phyloP scores from a whole-genome alignment of 2,888 invertebrate species.

The Sminthurinus aureus region DNA sequence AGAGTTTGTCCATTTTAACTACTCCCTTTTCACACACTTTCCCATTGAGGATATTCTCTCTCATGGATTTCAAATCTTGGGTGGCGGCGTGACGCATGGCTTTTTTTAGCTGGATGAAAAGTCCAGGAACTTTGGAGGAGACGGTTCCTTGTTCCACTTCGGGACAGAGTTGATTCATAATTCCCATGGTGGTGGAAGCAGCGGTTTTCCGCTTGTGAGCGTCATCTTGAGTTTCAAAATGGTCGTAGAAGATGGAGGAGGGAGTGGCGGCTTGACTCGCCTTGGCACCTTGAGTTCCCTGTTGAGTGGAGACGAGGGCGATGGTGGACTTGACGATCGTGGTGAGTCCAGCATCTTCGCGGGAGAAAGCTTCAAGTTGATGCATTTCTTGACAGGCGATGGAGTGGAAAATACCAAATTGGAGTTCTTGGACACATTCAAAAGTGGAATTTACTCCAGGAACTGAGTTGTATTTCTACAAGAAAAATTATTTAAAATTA shows the following conservation, averaged over 20 bases:
- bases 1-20: conserved; percentile 68
- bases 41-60: conserved; percentile 70
- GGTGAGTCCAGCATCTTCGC: conserved; percentile 46
- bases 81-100: conserved; percentile 73
- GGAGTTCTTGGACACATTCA: conserved; percentile 54
- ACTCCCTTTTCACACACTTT: conserved; percentile 62
- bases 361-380: conserved; percentile 39
- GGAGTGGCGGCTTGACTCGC: conserved; percentile 30
- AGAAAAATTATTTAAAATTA: no score
- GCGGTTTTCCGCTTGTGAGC: conserved; percentile 47
- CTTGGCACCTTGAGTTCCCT: conserved; percentile 32
- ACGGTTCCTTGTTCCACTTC: conserved; percentile 71
- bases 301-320: conserved; percentile 40
- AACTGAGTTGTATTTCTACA: conserved; percentile 53
- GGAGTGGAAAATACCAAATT: conserved; percentile 51
- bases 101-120: conserved; percentile 73
- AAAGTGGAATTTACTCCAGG: conserved; percentile 51
- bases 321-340: conserved; percentile 53
- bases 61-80: conserved; percentile 75
- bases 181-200: conserved; percentile 44
- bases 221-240: conserved; percentile 41
- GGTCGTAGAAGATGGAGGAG: conserved; percentile 55
- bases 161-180: conserved; percentile 62
- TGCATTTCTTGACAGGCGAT: conserved; percentile 51
- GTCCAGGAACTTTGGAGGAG: conserved; percentile 72